Evolutionary conservation across 2,888 invertebrate species (phyloP).

Genomic region (Drosophila silvestris): DNA sequence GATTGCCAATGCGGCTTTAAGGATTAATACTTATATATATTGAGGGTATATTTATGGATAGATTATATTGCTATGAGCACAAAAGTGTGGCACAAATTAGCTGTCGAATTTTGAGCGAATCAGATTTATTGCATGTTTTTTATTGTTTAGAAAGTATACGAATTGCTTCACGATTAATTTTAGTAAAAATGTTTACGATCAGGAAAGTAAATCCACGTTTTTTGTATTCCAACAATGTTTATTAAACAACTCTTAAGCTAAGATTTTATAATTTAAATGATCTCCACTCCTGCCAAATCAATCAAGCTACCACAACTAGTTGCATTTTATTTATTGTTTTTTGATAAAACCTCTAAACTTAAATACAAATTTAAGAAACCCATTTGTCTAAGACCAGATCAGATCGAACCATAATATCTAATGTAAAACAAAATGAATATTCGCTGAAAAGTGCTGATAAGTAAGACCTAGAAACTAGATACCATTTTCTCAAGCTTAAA

Average conservation of each 20-base stretch:
- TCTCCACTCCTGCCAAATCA: not conserved
- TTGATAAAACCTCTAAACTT: not conserved
- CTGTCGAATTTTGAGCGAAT: not conserved
- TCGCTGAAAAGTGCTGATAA: not conserved
- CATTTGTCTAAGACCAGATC: not conserved
- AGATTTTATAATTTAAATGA: not conserved
- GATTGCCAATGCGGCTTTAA: constrained; percentile 23
- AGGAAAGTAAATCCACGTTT: not conserved
- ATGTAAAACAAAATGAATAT: not conserved
- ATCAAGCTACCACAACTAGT: not conserved
- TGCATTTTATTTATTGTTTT: not conserved
- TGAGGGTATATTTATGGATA: not conserved
- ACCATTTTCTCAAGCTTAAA: not conserved
- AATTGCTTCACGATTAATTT: not conserved
- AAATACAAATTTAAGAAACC: not conserved
- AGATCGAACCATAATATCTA: not conserved
- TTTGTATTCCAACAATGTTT: not conserved
- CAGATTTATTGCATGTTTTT: not conserved
- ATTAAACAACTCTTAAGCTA: not conserved
- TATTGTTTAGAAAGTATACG: not conserved
- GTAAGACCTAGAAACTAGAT: not conserved
- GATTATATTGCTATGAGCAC: not conserved
- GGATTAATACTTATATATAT: constrained; percentile 14
- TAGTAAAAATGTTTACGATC: not conserved
- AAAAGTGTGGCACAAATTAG: constrained; percentile 4